Evolutionary conservation across 2,797 vertebrate genomes (phyloP).

Genomic region (Enteromius fasciolatus): DNA sequence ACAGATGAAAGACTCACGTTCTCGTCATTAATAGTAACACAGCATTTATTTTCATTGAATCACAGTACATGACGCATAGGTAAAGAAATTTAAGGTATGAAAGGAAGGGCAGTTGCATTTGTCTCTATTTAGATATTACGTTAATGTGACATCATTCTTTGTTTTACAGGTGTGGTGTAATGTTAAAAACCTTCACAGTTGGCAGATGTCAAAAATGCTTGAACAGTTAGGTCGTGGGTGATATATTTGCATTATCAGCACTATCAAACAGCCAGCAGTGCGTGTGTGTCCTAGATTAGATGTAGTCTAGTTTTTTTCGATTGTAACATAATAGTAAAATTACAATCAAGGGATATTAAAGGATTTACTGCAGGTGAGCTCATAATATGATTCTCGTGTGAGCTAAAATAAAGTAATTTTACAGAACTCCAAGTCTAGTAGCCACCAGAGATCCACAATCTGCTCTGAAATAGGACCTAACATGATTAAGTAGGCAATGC

Average conservation of each 20-base stretch:
- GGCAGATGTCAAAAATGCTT: neutral
- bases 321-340: neutral
- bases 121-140: neutral
- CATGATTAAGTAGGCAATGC: conserved; percentile 14
- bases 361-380: neutral
- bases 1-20: neutral
- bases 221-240: neutral
- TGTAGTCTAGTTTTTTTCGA: neutral
- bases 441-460: conserved; percentile 24
- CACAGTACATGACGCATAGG: neutral
- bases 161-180: neutral
- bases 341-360: neutral
- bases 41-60: too few species aligned
- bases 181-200: neutral
- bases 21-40: neutral
- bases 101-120: neutral
- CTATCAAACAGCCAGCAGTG: neutral
- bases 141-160: neutral
- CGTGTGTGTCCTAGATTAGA: neutral
- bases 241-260: neutral
- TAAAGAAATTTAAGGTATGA: neutral
- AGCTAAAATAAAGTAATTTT: conserved; percentile 6
- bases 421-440: conserved; percentile 3
- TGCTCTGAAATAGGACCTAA: neutral
- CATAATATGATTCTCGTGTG: neutral